Base-by-base conservation (phyloP, 2,797 vertebrate genomes). In the Artibeus lituratus region DNA sequence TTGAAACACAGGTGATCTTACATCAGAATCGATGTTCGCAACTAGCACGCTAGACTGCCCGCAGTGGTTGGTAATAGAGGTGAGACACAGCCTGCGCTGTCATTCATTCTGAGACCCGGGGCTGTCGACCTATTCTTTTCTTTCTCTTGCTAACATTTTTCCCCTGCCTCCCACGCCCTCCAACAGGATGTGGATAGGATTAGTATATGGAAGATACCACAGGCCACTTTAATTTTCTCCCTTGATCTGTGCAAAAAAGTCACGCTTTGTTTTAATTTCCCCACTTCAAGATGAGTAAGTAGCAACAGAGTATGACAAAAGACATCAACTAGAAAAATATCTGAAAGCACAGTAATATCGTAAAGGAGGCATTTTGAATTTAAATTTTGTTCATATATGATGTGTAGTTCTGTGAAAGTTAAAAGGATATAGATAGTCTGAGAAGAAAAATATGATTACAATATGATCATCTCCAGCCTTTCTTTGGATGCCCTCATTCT, bases 61-160 rank as follows among this genome's bases (percentile, higher is more conserved):
- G 91, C 57, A 62, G 44, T 37, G 14, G 35, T 44, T 42, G 29
- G 37, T 65, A 74, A n/a, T 42, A 87, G 62, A 32, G 29, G 49
- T 11, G n/a, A 69, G 51, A 59, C 89, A 82, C 14, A 88, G 69
- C 47, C 62, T 62, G 9, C 26, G 10, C 74, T n/a, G 0, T 82
- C 39, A 12, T 86, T 94, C 74, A 53, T 59, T 70, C 72, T 24
- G 57, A 85, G 81, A 87, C 51, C 37, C 78, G 53, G 67, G 42
- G 37, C 85, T 53, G 72, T 47, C 55, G 39, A 88, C 73, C 81
- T 83, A 35, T 51, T 96, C 15, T 51, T 95, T 87, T 95, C 42
- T 59, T n/a, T 59, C 42, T 77, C 65, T 77, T 85, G 59, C 85
- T 84, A 51, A 59, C 22, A 37, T 53, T 39, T 82, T 94, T 19